Evolutionary conservation across 1,140 invertebrate genomes (phyloP), one percentile per base, ranked within the genome.

Genomic region (Sycobia sp.): DNA sequence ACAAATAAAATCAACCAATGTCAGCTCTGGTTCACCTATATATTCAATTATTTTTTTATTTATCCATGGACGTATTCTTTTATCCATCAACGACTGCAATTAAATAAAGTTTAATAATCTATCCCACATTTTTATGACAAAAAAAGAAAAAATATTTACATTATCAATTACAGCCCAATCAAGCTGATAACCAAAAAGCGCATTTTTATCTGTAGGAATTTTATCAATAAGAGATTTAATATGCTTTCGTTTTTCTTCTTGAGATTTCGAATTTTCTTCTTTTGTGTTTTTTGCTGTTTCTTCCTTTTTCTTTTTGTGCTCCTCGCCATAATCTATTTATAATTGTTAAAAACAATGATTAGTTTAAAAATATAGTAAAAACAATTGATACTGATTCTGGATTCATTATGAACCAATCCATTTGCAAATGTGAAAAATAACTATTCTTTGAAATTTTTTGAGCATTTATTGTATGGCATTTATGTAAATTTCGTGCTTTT

Each of bases 31-130:
- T 81, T 99, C 97, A 44, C 97, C 97, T 76, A 99, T 98, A 82
- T 99, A 99, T 84, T 99, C 96, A 66, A 98, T 92, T 66, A 99
- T 98, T 83, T 99, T 99, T 82, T 99, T 99, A 82, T 97, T 98
- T 61, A 99, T 96, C 97, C 97, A 99, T 49, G 97, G 97, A 70
- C 95, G 88, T 79, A 99, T 97, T 76, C 96, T 89, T 76, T 93
- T 94, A 79, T 98, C 95, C 93, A 99, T 98, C 68, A 99, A 82
- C 70, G 82, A 80, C 88, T 91, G 70, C 38, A 76, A 76, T 47
- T 25, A 23, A 27, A 39, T 38, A 36, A 43, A 7, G 27, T 36
- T 18, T 2, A 20, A 9, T 3, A 10, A 44, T 32, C 23, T 38
- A 14, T 38, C 36, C n/a, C n/a, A n/a, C n/a, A 7, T 32, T 32